These are phyloP conservation scores for roundworm (Caenorhabditis elegans) DNA, from an alignment of 1,140 invertebrate species.

Conservation along the genomic window WBcel235 BX284606.5:2094001-2094500, in stretches of 20 bases:
- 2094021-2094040: slow-evolving; percentile 40
- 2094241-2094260: slow-evolving; percentile 51
- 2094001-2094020: slow-evolving; percentile 39
- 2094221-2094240: slow-evolving; percentile 45
- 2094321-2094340: slow-evolving; percentile 48
- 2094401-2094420: slow-evolving; percentile 43
- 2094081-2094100: slow-evolving; percentile 42
- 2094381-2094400: slow-evolving; percentile 46
- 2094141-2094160: slow-evolving; percentile 42
- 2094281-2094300: slow-evolving; percentile 44
- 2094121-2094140: slow-evolving; percentile 32
- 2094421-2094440: slow-evolving; percentile 3
- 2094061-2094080: slow-evolving; percentile 39
- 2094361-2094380: slow-evolving; percentile 24
- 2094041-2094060: slow-evolving; percentile 41
- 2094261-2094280: slow-evolving; percentile 48
- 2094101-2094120: slow-evolving; percentile 43
- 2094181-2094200: slow-evolving; percentile 41
- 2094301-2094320: slow-evolving; percentile 44
- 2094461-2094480: slow-evolving; percentile 9
- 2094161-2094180: slow-evolving; percentile 37
- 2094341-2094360: slow-evolving; percentile 41
- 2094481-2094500: background rate
- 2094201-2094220: slow-evolving; percentile 44
- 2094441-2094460: background rate